phyloP scores from a whole-genome alignment of 2,113 vertebrate genomes.

The Platichthys stellatus region DNA sequence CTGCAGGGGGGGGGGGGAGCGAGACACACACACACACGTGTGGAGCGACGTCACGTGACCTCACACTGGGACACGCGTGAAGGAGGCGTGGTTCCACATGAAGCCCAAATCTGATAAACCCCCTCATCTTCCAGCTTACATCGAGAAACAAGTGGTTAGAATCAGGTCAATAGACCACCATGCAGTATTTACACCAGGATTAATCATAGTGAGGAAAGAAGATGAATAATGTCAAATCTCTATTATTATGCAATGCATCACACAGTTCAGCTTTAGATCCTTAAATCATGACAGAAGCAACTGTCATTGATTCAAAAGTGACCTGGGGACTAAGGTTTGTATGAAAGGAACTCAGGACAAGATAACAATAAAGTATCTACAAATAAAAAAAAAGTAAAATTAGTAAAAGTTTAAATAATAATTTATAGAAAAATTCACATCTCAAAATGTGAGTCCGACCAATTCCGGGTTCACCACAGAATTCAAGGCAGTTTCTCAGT shows the following conservation, averaged over 20 bases:
- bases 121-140: conserved; percentile 15
- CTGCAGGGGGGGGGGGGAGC: not conserved
- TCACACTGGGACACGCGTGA: conserved; percentile 1
- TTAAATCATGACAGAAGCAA: not conserved
- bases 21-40: not conserved
- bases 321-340: too few relatives aligned
- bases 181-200: not conserved
- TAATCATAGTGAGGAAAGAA: not conserved
- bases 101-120: not conserved
- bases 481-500: too few relatives aligned
- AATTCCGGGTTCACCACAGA: too few relatives aligned
- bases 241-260: not conserved
- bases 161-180: too few relatives aligned
- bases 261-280: not conserved
- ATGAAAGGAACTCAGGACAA: too few relatives aligned
- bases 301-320: too few relatives aligned
- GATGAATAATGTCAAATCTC: not conserved
- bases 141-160: not conserved
- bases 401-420: not conserved
- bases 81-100: conserved; percentile 17
- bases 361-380: too few relatives aligned
- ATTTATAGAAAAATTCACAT: not conserved
- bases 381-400: too few relatives aligned
- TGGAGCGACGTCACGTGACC: conserved; percentile 1
- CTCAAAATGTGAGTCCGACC: not conserved